Base-by-base conservation (phyloP, 2,888 invertebrate species). In the Psylliodes chrysocephalus region DNA sequence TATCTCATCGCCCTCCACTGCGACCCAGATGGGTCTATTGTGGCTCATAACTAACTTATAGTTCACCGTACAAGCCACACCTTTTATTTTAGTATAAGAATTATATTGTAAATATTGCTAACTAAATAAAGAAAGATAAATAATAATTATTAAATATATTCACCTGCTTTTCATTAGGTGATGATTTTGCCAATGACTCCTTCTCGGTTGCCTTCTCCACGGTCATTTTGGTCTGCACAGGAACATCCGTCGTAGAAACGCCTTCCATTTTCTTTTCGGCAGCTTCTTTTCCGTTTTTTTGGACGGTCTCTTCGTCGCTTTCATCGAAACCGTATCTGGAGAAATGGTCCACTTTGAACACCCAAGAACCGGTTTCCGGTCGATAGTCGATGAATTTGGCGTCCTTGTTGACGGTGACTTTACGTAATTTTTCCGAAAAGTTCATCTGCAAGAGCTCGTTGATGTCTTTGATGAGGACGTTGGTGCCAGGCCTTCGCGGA, bases 351-450 rank as follows among this genome's bases (percentile, higher is more conserved):
- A 95, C 94, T 81, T 92, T 89, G 83, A 98, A 98, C 53, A 97
- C 96, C 98, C 98, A 99, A 57, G 96, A 95, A 18, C 98, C 98
- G 1, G 95, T 96, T 79, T 94, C 93, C 0, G 97, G 94, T 0
- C 96, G 87, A 82, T 97, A 98, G 79, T 98, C 98, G 3, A 96
- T 88, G 81, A 98, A 99, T 56, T 91, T 89, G 0, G 96, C 95
- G 67, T 91, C 92, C 81, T 96, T 92, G 73, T 93, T 94, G 67
- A 90, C 89, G 63, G 95, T 94, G 0, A 93, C 91, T 25, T 90
- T 87, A 12, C 95, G 90, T 60, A 98, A 82, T 78, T 93, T 94
- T 6, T 89, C 91, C 72, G 94, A 91, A 83, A 94, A 98, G 76
- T 93, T 91, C 88, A 96, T 91, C 60, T 89, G 87, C 1, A 88